Percentiles rank a stretch among this genome's conserved stretches.
Evolutionary conservation across 2,113 vertebrate species (phyloP).

Genomic region (Malurus alboscapulatus): DNA sequence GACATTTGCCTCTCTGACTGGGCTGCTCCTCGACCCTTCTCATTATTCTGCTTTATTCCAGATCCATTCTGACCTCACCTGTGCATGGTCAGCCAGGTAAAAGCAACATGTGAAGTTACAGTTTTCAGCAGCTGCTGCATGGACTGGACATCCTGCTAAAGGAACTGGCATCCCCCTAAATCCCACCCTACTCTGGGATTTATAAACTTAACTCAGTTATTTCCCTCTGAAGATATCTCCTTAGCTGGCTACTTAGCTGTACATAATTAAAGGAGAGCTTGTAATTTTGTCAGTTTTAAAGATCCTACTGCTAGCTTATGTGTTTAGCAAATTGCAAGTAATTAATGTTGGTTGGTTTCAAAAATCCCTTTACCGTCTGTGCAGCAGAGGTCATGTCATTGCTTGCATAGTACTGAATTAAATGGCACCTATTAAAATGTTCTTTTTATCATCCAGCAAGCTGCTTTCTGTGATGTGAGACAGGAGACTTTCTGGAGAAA

Average conservation of each 20-base stretch:
- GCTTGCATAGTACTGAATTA: background rate
- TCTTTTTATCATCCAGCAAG: background rate
- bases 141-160: background rate
- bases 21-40: rapidly evolving
- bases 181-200: background rate
- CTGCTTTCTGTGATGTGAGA: background rate
- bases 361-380: background rate
- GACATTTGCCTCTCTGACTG: background rate
- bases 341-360: slow-evolving; percentile 10
- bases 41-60: background rate
- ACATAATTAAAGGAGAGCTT: background rate
- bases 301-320: background rate
- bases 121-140: background rate
- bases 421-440: background rate
- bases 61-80: background rate
- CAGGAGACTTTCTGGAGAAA: background rate
- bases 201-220: background rate
- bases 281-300: background rate
- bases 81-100: background rate
- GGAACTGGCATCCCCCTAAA: background rate
- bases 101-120: background rate
- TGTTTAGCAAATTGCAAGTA: slow-evolving; percentile 7
- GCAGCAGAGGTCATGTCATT: background rate
- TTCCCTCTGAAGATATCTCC: background rate
- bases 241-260: background rate